Percentiles rank a stretch among this genome's conserved stretches.
phyloP scores from a whole-genome alignment of 2,113 vertebrate species.

The Dromiciops gliroides region DNA sequence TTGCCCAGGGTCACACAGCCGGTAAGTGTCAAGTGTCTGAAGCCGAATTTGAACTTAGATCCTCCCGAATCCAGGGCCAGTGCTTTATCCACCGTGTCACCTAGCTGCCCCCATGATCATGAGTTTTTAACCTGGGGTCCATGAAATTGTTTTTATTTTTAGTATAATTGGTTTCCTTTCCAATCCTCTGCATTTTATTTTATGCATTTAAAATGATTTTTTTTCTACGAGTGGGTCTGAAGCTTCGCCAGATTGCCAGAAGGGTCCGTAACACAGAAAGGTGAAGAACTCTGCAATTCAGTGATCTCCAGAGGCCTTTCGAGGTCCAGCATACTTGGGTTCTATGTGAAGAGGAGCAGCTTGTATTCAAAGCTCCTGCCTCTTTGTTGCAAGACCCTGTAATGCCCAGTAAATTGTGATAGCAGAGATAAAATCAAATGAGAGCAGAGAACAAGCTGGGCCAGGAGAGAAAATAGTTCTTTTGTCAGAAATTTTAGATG shows the following conservation, averaged over 20 bases:
- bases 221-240: not conserved
- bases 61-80: too few species aligned
- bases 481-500: not conserved
- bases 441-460: not conserved
- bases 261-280: not conserved
- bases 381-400: not conserved
- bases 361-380: not conserved
- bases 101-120: too few species aligned
- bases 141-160: not conserved
- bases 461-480: not conserved
- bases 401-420: not conserved
- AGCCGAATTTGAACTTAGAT: too few species aligned
- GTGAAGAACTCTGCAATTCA: not conserved
- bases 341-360: not conserved
- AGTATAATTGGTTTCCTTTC: not conserved
- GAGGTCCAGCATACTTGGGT: not conserved
- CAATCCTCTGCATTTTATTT: not conserved
- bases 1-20: too few species aligned
- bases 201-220: not conserved
- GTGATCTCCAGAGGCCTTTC: not conserved
- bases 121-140: not conserved
- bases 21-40: too few species aligned
- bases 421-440: constrained; percentile 15
- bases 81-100: too few species aligned
- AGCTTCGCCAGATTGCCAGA: not conserved